Percentiles rank a stretch among this genome's conserved stretches.
Evolutionary conservation across 1,140 invertebrate species (phyloP).

Genomic region (Papilio aristodemus): DNA sequence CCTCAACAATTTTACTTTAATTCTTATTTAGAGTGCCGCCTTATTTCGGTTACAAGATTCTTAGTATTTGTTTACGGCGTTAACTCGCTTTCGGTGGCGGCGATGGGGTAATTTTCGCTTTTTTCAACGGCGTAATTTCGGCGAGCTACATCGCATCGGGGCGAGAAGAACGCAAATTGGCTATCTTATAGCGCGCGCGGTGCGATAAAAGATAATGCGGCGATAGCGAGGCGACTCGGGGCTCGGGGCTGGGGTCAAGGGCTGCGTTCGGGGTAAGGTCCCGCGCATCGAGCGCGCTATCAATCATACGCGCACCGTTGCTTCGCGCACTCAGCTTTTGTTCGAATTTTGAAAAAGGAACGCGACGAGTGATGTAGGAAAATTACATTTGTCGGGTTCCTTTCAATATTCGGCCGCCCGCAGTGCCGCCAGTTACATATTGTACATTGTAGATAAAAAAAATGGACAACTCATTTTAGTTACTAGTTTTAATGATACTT

Average conservation of each 20-base stretch:
- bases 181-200: slow-evolving; percentile 37
- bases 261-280: slow-evolving; percentile 48
- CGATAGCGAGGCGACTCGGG: slow-evolving; percentile 17
- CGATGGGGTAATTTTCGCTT: slow-evolving; percentile 66
- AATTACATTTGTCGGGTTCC: slow-evolving; percentile 70
- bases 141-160: slow-evolving; percentile 46
- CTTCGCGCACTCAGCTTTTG: slow-evolving; percentile 62
- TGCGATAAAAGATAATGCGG: slow-evolving; percentile 38
- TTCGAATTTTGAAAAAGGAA: slow-evolving; percentile 75
- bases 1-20: slow-evolving; percentile 78
- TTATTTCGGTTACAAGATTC: slow-evolving; percentile 77
- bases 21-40: slow-evolving; percentile 77
- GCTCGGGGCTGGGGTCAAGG: slow-evolving; percentile 57
- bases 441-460: slow-evolving; percentile 64
- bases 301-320: slow-evolving; percentile 78
- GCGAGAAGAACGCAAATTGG: slow-evolving; percentile 57
- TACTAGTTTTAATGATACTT: not conserved
- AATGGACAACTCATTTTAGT: slow-evolving; percentile 25
- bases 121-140: slow-evolving; percentile 60
- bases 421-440: slow-evolving; percentile 46
- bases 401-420: slow-evolving; percentile 62
- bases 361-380: slow-evolving; percentile 54
- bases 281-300: slow-evolving; percentile 69
- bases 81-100: slow-evolving; percentile 58
- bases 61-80: slow-evolving; percentile 76